Evolutionary conservation across 2,888 invertebrate species (phyloP), one percentile per base, ranked within the genome.

Genomic region (Pachymerium ferrugineum): DNA sequence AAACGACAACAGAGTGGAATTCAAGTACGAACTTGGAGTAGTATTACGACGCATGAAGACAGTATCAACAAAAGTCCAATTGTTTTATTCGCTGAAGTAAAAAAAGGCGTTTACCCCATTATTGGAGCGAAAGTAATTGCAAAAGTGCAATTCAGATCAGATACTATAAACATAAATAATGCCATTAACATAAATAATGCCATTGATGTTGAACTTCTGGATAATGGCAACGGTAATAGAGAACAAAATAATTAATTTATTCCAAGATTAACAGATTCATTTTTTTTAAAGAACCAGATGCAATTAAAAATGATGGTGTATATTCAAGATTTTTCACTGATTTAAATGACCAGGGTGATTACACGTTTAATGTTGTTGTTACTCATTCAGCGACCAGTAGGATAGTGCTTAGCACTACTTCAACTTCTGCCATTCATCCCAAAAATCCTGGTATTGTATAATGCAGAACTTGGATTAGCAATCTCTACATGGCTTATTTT

Each of bases 261-360:
- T 70, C 30, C n/a, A n/a, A n/a, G n/a, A n/a, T n/a, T n/a, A n/a
- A n/a, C n/a, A n/a, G n/a, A n/a, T n/a, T n/a, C n/a, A n/a, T 38
- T 73, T 29, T 69, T 72, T 31, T 38, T 73, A n/a, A 68, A 81
- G 82, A 83, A 76, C 82, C 83, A 12, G 84, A 84, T 76, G 79
- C 82, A 6, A 80, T 80, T 5, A 79, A 80, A 77, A 79, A 81
- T 47, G 84, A 84, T 77, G 83, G 84, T 19, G 79, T 82, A 12
- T 89, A 89, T 79, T 86, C 88, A 0, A 83, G 87, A 67, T 88
- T 87, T 79, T 86, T 87, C 77, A 85, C 86, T n/a, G 82, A 82
- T 5, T 78, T 81, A 6, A 79, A 74, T 75, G 76, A 75, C 70
- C 67, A 70, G 31, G 81, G 81, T 0, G 38, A 76, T 54, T 83